Conservation (phyloP, 2,888 invertebrate genomes). For the Odontomyia ornata region DNA sequence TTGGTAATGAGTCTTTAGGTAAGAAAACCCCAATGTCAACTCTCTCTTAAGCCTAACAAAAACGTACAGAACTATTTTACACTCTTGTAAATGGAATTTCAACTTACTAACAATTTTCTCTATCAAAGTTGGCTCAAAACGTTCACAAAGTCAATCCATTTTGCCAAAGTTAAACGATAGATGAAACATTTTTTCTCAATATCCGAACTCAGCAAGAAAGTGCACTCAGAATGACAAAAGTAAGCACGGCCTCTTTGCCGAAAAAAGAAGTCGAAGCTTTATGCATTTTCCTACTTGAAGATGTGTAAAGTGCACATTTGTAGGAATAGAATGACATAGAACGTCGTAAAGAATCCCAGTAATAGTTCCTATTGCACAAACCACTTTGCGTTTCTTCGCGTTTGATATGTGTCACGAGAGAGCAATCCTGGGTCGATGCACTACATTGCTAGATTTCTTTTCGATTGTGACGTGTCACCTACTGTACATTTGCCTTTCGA, state of each 20-base stretch:
- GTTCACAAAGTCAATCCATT: not conserved
- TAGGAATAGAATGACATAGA: not conserved
- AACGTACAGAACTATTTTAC: too few relatives aligned
- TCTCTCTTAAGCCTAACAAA: too few relatives aligned
- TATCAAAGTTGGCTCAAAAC: too few relatives aligned
- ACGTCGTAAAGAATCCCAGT: not conserved
- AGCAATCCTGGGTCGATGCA: conserved; percentile 34
- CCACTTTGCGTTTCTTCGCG: not conserved
- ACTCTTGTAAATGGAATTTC: too few relatives aligned
- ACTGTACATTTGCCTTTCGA: not conserved
- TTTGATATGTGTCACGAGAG: conserved; percentile 36
- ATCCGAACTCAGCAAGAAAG: conserved; percentile 18
- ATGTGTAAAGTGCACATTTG: conserved; percentile 30
- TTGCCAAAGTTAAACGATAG: not conserved
- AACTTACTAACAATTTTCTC: too few relatives aligned
- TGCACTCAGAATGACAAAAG: conserved; percentile 27
- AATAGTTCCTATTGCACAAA: conserved; percentile 19
- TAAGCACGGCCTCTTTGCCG: conserved; percentile 1
- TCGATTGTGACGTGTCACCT: not conserved
- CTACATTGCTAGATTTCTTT: not conserved
- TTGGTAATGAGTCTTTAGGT: too few relatives aligned
- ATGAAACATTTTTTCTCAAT: not conserved
- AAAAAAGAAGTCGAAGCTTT: conserved; percentile 16
- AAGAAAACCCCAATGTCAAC: too few relatives aligned
- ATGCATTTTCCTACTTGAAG: conserved; percentile 28